These are phyloP conservation scores for Hymenopus coronatus DNA, from an alignment of 2,888 invertebrate species.

Conservation along the genomic window DNA sequence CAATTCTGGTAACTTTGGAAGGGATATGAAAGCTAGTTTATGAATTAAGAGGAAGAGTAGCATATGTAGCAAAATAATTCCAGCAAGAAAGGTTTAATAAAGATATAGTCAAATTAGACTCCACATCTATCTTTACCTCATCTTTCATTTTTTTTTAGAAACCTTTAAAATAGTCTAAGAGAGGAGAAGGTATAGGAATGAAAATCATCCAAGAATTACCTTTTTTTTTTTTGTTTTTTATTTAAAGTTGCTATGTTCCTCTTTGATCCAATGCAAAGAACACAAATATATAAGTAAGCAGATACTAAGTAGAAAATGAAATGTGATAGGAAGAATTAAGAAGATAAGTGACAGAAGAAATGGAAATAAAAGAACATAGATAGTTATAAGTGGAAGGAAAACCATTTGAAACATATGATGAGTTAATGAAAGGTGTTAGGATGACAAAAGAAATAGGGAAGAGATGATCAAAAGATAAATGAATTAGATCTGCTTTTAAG, in stretches of 20 bases:
- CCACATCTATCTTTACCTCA: not conserved
- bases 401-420: slow-evolving; percentile 8
- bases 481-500: not conserved
- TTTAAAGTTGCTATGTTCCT: not conserved
- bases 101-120: too few relatives aligned
- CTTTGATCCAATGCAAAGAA: not conserved
- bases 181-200: not conserved
- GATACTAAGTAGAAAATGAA: slow-evolving; percentile 24
- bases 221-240: not conserved
- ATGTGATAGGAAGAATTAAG: slow-evolving; percentile 26
- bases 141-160: not conserved
- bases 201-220: not conserved
- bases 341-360: slow-evolving; percentile 28
- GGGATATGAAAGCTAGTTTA: too few relatives aligned
- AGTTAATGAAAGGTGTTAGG: not conserved
- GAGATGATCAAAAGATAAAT: not conserved
- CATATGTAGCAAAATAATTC: too few relatives aligned
- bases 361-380: slow-evolving; percentile 28
- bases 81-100: too few relatives aligned
- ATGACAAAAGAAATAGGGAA: slow-evolving; percentile 3
- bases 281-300: slow-evolving; percentile 17
- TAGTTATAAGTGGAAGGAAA: slow-evolving; percentile 23
- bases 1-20: too few relatives aligned
- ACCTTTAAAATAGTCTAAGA: not conserved
- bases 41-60: too few relatives aligned